Conservation (phyloP, 2,888 invertebrate species). For the Aspidiotus rigidus region DNA sequence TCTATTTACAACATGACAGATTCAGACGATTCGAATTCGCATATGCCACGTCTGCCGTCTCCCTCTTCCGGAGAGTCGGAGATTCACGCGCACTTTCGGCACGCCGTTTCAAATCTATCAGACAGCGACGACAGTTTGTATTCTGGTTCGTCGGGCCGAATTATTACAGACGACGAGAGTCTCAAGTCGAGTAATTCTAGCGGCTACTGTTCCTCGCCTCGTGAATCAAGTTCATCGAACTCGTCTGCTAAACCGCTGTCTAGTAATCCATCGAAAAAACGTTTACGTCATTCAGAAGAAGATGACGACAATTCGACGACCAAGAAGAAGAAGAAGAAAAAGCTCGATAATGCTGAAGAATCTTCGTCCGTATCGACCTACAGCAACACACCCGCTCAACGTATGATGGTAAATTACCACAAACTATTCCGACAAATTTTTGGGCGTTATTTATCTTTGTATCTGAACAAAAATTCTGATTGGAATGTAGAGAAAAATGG, state of each 20-base stretch:
- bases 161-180: too few relatives aligned
- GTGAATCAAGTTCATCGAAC: not conserved
- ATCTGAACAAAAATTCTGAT: not conserved
- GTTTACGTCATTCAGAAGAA: constrained; percentile 6
- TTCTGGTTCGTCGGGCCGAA: too few relatives aligned
- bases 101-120: not conserved
- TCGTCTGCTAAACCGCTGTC: not conserved
- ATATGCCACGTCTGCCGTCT: constrained; percentile 4
- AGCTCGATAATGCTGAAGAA: not conserved
- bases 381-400: constrained; percentile 8
- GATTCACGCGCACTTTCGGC: not conserved
- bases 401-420: constrained; percentile 24
- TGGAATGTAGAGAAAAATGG: constrained; percentile 58
- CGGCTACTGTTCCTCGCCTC: not conserved
- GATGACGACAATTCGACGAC: not conserved
- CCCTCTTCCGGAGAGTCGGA: constrained; percentile 3
- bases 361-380: constrained; percentile 1
- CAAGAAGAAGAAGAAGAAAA: constrained; percentile 18
- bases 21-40: too few relatives aligned
- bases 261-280: constrained; percentile 9
- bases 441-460: too few relatives aligned
- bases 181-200: too few relatives aligned
- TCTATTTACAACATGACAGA: too few relatives aligned
- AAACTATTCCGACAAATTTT: not conserved
- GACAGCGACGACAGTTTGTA: not conserved